A percentile compares a stretch with the other conserved stretches of the same genome.
phyloP scores from a whole-genome alignment of 2,888 invertebrate genomes.

The Clanis bilineata region DNA sequence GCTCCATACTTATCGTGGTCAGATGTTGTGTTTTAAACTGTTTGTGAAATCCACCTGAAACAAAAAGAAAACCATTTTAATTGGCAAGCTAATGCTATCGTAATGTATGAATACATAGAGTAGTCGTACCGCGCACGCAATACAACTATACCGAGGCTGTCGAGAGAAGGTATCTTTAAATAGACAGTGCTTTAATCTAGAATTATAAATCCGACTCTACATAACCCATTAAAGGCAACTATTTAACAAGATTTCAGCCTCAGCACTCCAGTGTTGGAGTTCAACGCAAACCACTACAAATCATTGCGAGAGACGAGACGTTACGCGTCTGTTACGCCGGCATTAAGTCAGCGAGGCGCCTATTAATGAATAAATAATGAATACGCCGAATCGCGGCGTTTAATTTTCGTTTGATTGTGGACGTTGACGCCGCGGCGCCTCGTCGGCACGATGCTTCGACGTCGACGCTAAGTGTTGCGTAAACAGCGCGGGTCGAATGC shows the following conservation, averaged over 20 bases:
- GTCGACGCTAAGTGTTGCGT: conserved; percentile 38
- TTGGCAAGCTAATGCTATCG: no score
- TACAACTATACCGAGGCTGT: no score
- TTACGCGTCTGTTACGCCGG: conserved; percentile 47
- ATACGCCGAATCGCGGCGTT: conserved; percentile 50
- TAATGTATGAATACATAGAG: no score
- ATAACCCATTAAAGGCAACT: background rate
- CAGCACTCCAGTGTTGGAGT: conserved; percentile 20
- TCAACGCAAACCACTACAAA: conserved; percentile 26
- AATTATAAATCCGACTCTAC: background rate
- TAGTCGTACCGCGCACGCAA: no score
- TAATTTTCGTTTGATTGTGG: conserved; percentile 63
- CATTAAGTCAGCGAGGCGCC: conserved; percentile 51
- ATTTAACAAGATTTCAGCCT: background rate
- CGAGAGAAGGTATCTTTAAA: no score
- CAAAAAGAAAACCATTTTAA: conserved; percentile 48
- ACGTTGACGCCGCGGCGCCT: conserved; percentile 36
- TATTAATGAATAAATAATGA: conserved; percentile 45
- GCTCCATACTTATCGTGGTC: conserved; percentile 59
- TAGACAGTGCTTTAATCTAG: no score
- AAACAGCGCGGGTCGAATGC: conserved; percentile 33
- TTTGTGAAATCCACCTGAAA: conserved; percentile 70
- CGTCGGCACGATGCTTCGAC: conserved; percentile 20
- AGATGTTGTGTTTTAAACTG: conserved; percentile 43
- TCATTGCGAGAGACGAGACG: conserved; percentile 34